A percentile compares a stretch with the other conserved stretches of the same genome.
These are phyloP conservation scores for Adelges cooleyi DNA, from an alignment of 1,140 invertebrate genomes.

Conservation along the genomic window DNA sequence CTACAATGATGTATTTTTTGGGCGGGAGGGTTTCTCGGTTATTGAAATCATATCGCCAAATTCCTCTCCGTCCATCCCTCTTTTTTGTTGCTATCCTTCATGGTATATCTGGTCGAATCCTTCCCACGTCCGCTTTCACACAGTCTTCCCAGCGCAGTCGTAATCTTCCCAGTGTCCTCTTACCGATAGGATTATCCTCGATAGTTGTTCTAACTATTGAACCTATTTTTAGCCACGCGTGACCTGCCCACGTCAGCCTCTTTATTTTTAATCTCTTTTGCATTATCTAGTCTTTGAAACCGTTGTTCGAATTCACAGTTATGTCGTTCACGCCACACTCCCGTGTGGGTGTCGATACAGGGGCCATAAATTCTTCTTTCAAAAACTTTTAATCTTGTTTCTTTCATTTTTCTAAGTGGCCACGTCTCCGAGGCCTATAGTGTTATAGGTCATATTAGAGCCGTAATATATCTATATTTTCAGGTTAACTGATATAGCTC, in stretches of 20 bases:
- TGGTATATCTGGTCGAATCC: not conserved
- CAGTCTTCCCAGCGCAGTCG: not conserved
- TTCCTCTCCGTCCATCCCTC: not conserved
- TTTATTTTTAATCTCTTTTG: not conserved
- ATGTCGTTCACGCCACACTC: not conserved
- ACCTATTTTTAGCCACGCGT: not conserved
- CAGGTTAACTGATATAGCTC: not conserved
- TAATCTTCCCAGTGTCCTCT: too few species aligned
- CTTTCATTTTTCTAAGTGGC: not conserved
- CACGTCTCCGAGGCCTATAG: not conserved
- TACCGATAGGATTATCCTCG: not conserved
- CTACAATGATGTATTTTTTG: too few species aligned
- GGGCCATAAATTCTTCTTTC: not conserved
- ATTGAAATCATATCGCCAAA: not conserved
- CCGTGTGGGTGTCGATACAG: not conserved
- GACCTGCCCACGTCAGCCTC: not conserved
- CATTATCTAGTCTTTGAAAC: not conserved
- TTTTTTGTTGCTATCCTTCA: not conserved
- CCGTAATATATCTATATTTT: not conserved
- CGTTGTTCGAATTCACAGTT: not conserved
- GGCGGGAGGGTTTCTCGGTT: too few species aligned
- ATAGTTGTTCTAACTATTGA: not conserved
- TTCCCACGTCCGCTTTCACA: not conserved
- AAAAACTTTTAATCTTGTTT: not conserved
- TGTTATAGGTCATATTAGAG: not conserved